These are phyloP conservation scores for Hesperophylax magnus DNA, from an alignment of 1,140 invertebrate genomes.

Conservation along the genomic window DNA sequence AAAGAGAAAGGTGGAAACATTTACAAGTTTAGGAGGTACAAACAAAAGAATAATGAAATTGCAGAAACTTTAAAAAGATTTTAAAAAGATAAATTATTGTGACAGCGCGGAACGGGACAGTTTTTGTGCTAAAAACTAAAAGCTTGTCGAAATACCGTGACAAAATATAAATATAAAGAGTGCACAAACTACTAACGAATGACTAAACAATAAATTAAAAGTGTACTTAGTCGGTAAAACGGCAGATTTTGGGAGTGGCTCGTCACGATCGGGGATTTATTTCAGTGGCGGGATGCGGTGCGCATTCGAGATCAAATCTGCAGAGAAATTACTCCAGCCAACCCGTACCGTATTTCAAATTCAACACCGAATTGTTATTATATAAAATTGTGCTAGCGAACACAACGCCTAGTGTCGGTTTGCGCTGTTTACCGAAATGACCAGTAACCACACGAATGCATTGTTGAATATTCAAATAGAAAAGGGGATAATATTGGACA, in stretches of 20 bases:
- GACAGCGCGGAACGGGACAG: neutral
- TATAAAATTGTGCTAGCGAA: neutral
- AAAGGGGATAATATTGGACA: too few species aligned
- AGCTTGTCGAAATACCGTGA: too few species aligned
- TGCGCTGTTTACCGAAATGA: neutral
- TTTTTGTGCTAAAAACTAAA: too few species aligned
- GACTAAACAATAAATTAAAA: conserved; percentile 14
- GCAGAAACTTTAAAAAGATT: too few species aligned
- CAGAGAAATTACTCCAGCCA: neutral
- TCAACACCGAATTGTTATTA: neutral
- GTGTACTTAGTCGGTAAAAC: neutral
- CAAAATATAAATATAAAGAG: neutral
- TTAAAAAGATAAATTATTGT: neutral
- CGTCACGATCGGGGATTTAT: conserved; percentile 19
- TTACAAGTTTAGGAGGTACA: too few species aligned
- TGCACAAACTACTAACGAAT: neutral
- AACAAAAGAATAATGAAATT: too few species aligned
- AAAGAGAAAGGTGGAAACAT: too few species aligned
- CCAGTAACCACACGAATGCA: neutral
- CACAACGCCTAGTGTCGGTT: neutral
- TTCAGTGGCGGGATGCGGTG: conserved; percentile 1
- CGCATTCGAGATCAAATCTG: conserved; percentile 18
- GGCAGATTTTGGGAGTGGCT: neutral
- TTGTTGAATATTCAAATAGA: neutral
- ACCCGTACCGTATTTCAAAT: neutral